Percentiles rank a stretch among this genome's conserved stretches.
These are phyloP conservation scores for Pteronura brasiliensis DNA, from an alignment of 2,113 vertebrate species.

Conservation along the genomic window DNA sequence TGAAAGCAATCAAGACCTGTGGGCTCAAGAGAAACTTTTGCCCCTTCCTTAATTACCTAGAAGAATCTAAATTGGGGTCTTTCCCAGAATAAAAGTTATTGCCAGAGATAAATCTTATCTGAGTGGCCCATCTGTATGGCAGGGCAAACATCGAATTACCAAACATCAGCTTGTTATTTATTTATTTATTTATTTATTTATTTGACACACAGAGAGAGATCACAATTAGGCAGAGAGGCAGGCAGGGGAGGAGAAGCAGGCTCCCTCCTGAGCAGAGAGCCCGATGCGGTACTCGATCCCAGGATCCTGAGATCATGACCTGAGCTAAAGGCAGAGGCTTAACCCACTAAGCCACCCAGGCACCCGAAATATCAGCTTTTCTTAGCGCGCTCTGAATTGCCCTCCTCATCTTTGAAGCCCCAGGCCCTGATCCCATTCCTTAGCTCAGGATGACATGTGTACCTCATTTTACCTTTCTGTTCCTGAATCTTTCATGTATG, in stretches of 20 bases:
- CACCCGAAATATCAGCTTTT: not conserved
- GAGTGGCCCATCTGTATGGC: not conserved
- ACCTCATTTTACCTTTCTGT: not conserved
- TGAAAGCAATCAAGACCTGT: not conserved
- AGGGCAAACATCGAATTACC: not conserved
- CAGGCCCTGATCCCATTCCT: not conserved
- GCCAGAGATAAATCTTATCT: not conserved
- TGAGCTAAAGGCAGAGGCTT: too few relatives aligned
- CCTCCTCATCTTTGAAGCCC: not conserved
- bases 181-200: too few relatives aligned
- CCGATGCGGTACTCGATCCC: too few relatives aligned
- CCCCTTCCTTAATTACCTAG: not conserved
- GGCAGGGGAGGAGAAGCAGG: rapidly evolving
- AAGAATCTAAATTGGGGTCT: not conserved
- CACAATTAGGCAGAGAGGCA: too few relatives aligned
- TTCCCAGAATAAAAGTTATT: not conserved
- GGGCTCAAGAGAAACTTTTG: not conserved
- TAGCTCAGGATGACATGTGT: not conserved
- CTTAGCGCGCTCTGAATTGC: not conserved
- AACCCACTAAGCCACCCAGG: too few relatives aligned
- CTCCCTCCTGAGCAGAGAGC: too few relatives aligned
- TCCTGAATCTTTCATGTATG: not conserved
- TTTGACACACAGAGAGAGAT: too few relatives aligned
- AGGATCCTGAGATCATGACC: too few relatives aligned
- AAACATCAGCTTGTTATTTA: not conserved